Conservation (phyloP, 1,140 invertebrate genomes). For the Pollicipes pollicipes region DNA sequence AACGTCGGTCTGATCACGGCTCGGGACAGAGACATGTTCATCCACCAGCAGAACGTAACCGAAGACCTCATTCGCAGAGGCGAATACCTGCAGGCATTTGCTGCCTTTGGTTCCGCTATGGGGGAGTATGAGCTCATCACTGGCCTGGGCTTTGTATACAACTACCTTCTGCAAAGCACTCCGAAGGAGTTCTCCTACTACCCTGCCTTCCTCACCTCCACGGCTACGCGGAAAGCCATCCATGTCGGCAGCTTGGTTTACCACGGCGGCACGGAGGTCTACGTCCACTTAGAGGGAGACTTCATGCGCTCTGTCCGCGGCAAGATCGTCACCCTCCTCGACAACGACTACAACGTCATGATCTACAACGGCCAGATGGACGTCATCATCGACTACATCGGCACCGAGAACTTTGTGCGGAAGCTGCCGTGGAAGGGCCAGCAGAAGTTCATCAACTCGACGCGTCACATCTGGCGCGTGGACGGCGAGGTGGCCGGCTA, state of each 20-base stretch:
- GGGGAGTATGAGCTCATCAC: too few relatives aligned
- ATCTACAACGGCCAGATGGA: conserved; percentile 70
- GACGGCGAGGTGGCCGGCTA: conserved; percentile 55
- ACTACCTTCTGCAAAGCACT: conserved; percentile 45
- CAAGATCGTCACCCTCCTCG: conserved; percentile 46
- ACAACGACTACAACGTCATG: conserved; percentile 28
- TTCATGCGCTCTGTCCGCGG: conserved; percentile 63
- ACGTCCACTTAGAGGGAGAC: conserved; percentile 49
- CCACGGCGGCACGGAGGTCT: conserved; percentile 36
- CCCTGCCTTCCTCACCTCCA: conserved; percentile 24
- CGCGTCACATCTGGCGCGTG: conserved; percentile 44
- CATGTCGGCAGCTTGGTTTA: conserved; percentile 64
- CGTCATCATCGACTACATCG: conserved; percentile 60
- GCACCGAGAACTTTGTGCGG: conserved; percentile 49
- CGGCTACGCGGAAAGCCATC: conserved; percentile 44
- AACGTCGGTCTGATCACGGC: conserved; percentile 57
- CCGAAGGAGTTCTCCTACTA: conserved; percentile 21
- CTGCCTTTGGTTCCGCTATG: too few relatives aligned
- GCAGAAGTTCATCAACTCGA: conserved; percentile 41
- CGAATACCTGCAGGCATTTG: too few relatives aligned
- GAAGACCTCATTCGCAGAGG: too few relatives aligned
- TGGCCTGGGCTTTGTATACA: conserved; percentile 56
- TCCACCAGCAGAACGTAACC: conserved; percentile 55
- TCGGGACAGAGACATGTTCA: conserved; percentile 39
- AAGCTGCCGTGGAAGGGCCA: conserved; percentile 44